phyloP scores from a whole-genome alignment of 2,113 vertebrate species.

The Mustelus asterias region DNA sequence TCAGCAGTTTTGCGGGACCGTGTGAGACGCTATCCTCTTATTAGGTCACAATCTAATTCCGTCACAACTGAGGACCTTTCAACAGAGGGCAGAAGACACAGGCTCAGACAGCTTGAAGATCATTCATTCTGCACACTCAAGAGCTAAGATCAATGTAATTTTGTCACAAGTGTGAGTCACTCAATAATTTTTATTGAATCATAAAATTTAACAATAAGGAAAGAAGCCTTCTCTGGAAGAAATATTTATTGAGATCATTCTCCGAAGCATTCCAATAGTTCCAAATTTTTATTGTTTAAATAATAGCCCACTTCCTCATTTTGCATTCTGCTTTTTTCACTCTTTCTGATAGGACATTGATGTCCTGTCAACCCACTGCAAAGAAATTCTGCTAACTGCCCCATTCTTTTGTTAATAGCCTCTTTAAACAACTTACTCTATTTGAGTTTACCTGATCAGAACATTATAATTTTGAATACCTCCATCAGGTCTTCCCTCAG shows the following conservation, averaged over 20 bases:
- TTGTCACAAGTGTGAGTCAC: not conserved
- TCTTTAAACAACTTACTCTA: not conserved
- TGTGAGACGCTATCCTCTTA: not conserved
- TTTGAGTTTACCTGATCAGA: not conserved
- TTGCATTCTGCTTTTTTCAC: not conserved
- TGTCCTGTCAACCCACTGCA: not conserved
- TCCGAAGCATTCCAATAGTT: not conserved
- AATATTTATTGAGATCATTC: not conserved
- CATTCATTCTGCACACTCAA: not conserved
- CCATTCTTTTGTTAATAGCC: not conserved
- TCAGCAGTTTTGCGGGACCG: not conserved
- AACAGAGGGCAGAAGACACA: not conserved
- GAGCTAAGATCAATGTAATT: not conserved
- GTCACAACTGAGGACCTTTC: not conserved
- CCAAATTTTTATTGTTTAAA: not conserved
- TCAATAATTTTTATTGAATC: not conserved
- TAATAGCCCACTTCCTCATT: not conserved
- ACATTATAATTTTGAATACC: not conserved
- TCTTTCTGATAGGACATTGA: not conserved
- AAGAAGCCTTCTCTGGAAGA: not conserved
- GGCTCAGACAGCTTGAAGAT: not conserved
- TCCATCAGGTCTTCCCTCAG: not conserved
- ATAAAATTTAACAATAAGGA: not conserved
- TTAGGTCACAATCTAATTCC: not conserved
- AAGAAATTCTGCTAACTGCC: not conserved